phyloP scores from a whole-genome alignment of 2,888 invertebrate species.

The Salpingus planirostris region DNA sequence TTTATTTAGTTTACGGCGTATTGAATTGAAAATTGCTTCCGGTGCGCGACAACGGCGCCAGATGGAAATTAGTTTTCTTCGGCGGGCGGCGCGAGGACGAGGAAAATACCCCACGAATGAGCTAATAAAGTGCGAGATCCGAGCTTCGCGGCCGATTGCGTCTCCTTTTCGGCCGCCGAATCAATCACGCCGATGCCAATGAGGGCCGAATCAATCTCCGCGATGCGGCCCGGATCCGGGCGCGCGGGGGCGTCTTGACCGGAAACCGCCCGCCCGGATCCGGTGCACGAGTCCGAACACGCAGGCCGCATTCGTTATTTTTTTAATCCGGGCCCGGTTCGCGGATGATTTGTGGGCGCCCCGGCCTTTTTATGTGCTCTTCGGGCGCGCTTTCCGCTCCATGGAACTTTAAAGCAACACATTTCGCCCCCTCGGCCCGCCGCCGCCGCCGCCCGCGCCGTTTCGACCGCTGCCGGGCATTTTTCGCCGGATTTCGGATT shows the following conservation, averaged over 20 bases:
- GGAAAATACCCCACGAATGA: conserved; percentile 9
- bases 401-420: conserved; percentile 31
- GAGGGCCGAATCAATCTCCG: conserved; percentile 12
- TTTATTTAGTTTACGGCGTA: too few species aligned
- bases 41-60: too few species aligned
- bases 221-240: conserved; percentile 1
- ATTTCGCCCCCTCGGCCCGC: conserved; percentile 14
- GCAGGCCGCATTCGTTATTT: conserved; percentile 30
- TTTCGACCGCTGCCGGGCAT: neutral
- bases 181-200: conserved; percentile 12
- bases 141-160: conserved; percentile 4
- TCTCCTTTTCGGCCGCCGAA: conserved; percentile 4
- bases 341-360: conserved; percentile 32
- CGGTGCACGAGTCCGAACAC: conserved; percentile 21
- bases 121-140: conserved; percentile 8
- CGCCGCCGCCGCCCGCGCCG: neutral
- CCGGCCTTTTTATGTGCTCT: conserved; percentile 29
- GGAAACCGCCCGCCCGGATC: conserved; percentile 6
- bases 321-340: conserved; percentile 28
- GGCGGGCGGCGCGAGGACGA: too few species aligned
- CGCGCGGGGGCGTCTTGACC: conserved; percentile 10
- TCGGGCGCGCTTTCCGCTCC: conserved; percentile 30
- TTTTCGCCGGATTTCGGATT: too few species aligned
- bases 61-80: too few species aligned
- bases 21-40: too few species aligned